Evolutionary conservation across 2,888 invertebrate species (phyloP), one percentile per base, ranked within the genome.

Genomic region (Drosophila nr. fundita): DNA sequence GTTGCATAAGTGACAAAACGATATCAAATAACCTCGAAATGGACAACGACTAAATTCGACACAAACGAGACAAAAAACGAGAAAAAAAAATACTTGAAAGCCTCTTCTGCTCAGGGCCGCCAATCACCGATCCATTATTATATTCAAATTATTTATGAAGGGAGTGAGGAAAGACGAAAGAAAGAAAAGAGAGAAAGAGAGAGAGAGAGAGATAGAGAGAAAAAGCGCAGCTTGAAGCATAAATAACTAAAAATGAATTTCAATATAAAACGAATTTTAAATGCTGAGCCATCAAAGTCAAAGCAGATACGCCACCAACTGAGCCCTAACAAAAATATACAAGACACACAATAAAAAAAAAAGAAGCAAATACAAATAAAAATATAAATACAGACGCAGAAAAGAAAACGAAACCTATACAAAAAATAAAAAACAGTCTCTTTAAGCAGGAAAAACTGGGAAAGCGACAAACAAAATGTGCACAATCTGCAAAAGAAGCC

Each of bases 201-300:
- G 60, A 74, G 63, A 65, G 18, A 58, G 36, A 21, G 53, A 61
- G 50, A 48, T 18, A 54, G 18, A 54, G 24, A 34, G 54, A 59
- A 87, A 88, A 81, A 79, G 76, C 82, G 76, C 82, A 81, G 82
- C 84, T 81, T 66, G 61, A 72, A 87, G 38, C 75, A 79, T 86
- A 84, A 88, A 83, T 88, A 78, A 70, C 78, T 64, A 71, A 85
- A 45, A 75, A 83, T 87, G 74, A 83, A 89, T 87, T 89, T 72
- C 89, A 82, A 87, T 87, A 76, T 67, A 60, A 82, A 69, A 57
- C 55, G 60, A 70, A 84, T 79, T 82, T 69, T 79, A 87, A 85
- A 87, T 79, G 89, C 87, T 85, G 84, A 85, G 75, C 85, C 87
- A 89, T 87, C 84, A 87, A 89, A 81, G 66, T 52, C 48, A 69